Base-by-base conservation (phyloP, 2,113 vertebrate genomes). In the Micronycteris hirsuta region DNA sequence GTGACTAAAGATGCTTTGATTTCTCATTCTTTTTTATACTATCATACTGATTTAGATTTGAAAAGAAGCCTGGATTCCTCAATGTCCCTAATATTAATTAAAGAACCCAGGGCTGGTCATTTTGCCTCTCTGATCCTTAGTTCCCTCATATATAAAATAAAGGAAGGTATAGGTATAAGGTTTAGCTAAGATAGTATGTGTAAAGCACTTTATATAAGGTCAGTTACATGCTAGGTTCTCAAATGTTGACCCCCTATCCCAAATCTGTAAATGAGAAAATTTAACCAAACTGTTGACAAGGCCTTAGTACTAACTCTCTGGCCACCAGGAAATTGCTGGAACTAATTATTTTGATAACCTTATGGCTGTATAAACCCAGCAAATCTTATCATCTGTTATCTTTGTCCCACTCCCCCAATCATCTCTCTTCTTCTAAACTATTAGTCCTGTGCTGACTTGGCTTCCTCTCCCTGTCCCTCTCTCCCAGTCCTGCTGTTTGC, bases 271-370 rank as follows among this genome's bases (percentile, higher is more conserved):
- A 16, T 84, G 70, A 87, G 11, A 68, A 17, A 67, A 67, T 83
- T 83, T 89, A 89, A 83, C 56, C 58, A 83, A 47, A 86, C 76
- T 17, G 33, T 96, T 78, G 67, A 14, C 47, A 80, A 93, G 86
- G 36, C 36, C 38, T 78, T 91, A 67, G 49, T 95, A 49, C 56
- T 92, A 74, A 84, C 22, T 87, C 26, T 19, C 11, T 84, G 63
- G 65, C 17, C 38, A 63, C 77, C 22, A 74, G 17, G 15, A 43
- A 78, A 52, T 22, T 91, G 87, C 36, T 74, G 61, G 36, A 85
- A 41, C 52, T 45, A 76, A 84, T 92, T 94, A 81, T 73, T 92
- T 92, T 94, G 86, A 80, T 90, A 92, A 91, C 7, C 36, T 86
- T 71, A 67, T 83, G 15, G 52, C 61, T 19, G 20, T 45, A 78